Conservation (phyloP, 1,140 invertebrate species). For the Drosophila lini region DNA sequence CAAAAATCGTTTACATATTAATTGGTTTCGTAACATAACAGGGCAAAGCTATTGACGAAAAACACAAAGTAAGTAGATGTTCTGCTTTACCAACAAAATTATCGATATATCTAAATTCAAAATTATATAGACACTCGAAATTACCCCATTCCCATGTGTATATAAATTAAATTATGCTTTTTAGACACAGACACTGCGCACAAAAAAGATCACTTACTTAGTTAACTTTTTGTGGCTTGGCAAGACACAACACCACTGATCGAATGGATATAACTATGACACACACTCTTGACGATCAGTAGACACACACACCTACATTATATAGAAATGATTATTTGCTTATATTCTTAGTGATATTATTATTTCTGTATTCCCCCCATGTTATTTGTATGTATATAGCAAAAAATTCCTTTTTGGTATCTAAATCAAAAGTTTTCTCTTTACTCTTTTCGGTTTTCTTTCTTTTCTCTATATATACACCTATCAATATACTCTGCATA, state of each 20-base stretch:
- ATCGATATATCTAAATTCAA: conserved; percentile 41
- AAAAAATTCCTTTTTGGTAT: conserved; percentile 56
- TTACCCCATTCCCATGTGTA: conserved; percentile 43
- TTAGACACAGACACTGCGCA: conserved; percentile 50
- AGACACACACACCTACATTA: conserved; percentile 36
- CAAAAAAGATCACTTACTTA: conserved; percentile 30
- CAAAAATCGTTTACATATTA: conserved; percentile 54
- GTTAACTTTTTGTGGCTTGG: conserved; percentile 45
- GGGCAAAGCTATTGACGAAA: conserved; percentile 83
- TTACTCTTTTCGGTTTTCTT: conserved; percentile 78
- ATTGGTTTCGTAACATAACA: conserved; percentile 71
- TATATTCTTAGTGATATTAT: conserved; percentile 35
- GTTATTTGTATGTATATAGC: conserved; percentile 65
- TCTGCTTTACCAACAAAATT: conserved; percentile 44
- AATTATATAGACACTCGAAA: conserved; percentile 40
- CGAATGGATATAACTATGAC: conserved; percentile 34
- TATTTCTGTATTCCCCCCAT: conserved; percentile 39
- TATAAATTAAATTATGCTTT: conserved; percentile 60
- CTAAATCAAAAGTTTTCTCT: conserved; percentile 79
- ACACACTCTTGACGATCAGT: conserved; percentile 31
- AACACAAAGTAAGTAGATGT: conserved; percentile 81
- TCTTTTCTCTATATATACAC: conserved; percentile 57
- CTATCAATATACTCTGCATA: conserved; percentile 61
- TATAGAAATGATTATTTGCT: conserved; percentile 29
- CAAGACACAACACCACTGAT: conserved; percentile 42